Evolutionary conservation across 2,113 vertebrate genomes (phyloP).

Genomic region (Tiliqua scincoides): DNA sequence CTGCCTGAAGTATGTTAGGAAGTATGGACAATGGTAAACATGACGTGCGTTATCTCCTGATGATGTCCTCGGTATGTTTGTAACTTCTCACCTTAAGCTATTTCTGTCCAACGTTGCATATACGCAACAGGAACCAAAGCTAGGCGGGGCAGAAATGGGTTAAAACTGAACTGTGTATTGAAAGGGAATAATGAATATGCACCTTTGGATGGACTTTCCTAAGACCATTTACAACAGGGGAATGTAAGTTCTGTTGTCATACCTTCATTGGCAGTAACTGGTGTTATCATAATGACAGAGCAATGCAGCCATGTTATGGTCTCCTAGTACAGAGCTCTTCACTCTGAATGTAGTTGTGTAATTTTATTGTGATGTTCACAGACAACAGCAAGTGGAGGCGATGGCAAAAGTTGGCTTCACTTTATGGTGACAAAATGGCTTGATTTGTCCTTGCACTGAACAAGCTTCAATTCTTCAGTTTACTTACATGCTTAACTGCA

Average conservation of each 20-base stretch:
- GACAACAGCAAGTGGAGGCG: background rate
- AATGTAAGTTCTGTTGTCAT: too few relatives aligned
- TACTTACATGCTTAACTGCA: too few relatives aligned
- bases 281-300: background rate
- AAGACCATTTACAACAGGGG: background rate
- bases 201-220: background rate
- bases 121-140: too few relatives aligned
- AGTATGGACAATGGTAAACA: background rate
- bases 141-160: too few relatives aligned
- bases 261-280: too few relatives aligned
- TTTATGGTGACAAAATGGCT: background rate
- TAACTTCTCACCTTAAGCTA: background rate
- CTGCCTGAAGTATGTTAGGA: background rate
- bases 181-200: background rate
- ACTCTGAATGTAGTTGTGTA: background rate
- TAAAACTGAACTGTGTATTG: background rate
- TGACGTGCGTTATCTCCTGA: background rate
- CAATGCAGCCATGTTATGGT: background rate
- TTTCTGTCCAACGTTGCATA: too few relatives aligned
- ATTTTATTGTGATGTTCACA: background rate
- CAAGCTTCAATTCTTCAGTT: background rate
- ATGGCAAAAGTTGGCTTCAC: background rate
- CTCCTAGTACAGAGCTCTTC: background rate
- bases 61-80: background rate
- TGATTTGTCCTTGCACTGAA: background rate